These are phyloP conservation scores for Amiota communis DNA, from an alignment of 2,888 invertebrate species.

Conservation along the genomic window DNA sequence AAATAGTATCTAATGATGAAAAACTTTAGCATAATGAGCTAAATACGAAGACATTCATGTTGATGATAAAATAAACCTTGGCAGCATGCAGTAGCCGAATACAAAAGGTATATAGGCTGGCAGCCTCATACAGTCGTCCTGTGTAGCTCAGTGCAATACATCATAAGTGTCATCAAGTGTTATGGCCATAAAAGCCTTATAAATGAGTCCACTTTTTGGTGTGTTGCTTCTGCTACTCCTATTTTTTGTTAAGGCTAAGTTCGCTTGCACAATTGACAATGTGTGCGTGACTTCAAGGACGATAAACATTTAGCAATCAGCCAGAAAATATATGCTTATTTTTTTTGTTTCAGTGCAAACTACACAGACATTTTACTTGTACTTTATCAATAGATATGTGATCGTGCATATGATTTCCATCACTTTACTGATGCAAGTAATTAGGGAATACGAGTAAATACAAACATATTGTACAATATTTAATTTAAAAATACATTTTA, in stretches of 20 bases:
- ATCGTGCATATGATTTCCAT: no score
- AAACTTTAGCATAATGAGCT: conserved; percentile 7
- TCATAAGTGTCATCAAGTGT: conserved; percentile 68
- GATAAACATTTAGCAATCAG: neutral
- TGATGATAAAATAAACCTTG: conserved; percentile 10
- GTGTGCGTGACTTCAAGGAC: conserved; percentile 1
- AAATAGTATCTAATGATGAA: conserved; percentile 22
- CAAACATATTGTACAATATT: no score
- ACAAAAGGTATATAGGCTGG: conserved; percentile 2
- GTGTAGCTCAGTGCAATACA: conserved; percentile 40
- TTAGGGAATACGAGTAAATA: no score
- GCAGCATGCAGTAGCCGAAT: neutral
- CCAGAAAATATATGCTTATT: neutral
- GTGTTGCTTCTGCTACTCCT: conserved; percentile 45
- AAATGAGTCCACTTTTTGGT: conserved; percentile 64
- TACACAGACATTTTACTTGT: no score
- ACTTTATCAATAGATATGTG: no score
- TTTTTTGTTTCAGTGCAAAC: neutral
- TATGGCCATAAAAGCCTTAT: conserved; percentile 67
- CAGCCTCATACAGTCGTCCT: neutral
- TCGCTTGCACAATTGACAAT: conserved; percentile 38
- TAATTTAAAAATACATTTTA: no score
- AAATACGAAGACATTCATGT: conserved; percentile 16
- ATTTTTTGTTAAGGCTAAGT: neutral
- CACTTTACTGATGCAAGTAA: no score